Percentiles rank a stretch among this genome's conserved stretches.
phyloP scores from a whole-genome alignment of 2,113 vertebrate species.

The Mesocricetus auratus region DNA sequence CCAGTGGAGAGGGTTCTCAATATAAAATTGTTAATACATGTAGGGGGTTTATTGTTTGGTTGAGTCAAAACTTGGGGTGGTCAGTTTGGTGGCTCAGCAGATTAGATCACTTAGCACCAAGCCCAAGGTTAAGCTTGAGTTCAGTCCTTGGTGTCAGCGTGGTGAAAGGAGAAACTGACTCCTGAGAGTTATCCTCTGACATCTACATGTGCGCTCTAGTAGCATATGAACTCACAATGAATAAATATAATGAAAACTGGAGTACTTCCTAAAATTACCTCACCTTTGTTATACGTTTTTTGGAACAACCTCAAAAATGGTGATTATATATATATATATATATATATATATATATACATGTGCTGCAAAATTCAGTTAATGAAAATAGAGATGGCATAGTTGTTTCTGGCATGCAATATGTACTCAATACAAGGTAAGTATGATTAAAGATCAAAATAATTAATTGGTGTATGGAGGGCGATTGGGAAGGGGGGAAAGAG shows the following conservation, averaged over 20 bases:
- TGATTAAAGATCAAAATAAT: conserved; percentile 55
- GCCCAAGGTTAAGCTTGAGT: neutral
- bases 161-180: neutral
- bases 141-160: neutral
- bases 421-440: neutral
- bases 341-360: neutral
- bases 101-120: neutral
- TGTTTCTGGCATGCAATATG: neutral
- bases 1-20: neutral
- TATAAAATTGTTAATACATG: conserved; percentile 36
- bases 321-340: too few species aligned
- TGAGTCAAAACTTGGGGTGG: neutral
- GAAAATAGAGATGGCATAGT: neutral
- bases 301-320: neutral
- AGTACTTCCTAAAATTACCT: neutral
- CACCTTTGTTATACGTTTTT: neutral
- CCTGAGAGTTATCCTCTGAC: neutral
- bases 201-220: neutral
- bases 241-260: neutral
- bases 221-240: neutral
- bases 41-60: conserved; percentile 30
- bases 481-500: neutral
- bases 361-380: neutral
- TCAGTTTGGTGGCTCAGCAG: neutral
- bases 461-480: neutral